Percentiles rank a stretch among this genome's conserved stretches.
Conservation (phyloP, 2,113 vertebrate species). For the Proterorhinus semilunaris region DNA sequence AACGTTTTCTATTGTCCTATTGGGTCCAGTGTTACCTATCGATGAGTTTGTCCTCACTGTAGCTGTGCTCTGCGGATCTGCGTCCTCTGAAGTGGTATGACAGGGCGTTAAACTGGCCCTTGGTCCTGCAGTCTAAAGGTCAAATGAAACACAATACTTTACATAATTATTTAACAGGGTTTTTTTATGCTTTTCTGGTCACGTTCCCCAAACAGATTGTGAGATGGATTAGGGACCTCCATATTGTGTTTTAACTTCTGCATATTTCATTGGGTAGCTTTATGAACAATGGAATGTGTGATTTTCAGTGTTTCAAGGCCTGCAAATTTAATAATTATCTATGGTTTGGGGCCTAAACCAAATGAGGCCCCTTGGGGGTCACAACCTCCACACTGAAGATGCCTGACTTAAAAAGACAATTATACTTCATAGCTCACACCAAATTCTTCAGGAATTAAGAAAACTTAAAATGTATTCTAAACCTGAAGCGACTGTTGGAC, state of each 20-base stretch:
- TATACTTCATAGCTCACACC: not conserved
- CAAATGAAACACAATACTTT: conserved; percentile 12
- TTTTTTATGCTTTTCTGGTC: too few relatives aligned
- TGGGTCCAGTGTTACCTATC: conserved; percentile 45
- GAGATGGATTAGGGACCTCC: too few relatives aligned
- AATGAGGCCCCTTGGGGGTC: too few relatives aligned
- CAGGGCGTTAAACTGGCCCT: conserved; percentile 94
- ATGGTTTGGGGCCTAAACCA: too few relatives aligned
- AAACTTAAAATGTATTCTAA: not conserved
- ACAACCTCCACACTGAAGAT: too few relatives aligned
- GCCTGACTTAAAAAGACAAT: too few relatives aligned
- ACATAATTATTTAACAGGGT: not conserved
- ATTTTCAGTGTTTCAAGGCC: too few relatives aligned
- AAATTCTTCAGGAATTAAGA: not conserved
- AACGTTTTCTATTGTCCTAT: not conserved
- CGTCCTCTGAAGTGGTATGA: conserved; percentile 93
- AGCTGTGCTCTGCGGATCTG: conserved; percentile 90
- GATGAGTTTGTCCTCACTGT: conserved; percentile 71
- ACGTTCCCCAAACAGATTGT: too few relatives aligned
- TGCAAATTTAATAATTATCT: too few relatives aligned
- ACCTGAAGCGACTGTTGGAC: not conserved
- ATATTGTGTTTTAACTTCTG: too few relatives aligned
- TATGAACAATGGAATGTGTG: too few relatives aligned
- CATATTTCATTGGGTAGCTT: too few relatives aligned
- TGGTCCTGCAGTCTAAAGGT: conserved; percentile 89